A percentile compares a stretch with the other conserved stretches of the same genome.
Conservation (phyloP, 2,888 invertebrate species). For the Ochropacha duplaris region DNA sequence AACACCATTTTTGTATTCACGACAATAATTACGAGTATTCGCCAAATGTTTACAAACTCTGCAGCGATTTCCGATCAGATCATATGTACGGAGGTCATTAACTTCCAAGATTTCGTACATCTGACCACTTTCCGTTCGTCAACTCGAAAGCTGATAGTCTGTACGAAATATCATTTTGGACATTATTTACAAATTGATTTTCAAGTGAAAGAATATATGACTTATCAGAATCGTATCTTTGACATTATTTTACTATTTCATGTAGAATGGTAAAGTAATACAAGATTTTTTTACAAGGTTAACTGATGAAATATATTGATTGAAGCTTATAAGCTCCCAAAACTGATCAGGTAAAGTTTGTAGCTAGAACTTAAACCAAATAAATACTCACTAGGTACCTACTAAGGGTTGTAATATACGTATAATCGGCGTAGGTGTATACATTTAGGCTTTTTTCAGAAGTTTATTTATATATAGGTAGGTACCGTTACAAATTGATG, state of each 20-base stretch:
- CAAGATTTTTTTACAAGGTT: too few species aligned
- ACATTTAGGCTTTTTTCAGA: too few species aligned
- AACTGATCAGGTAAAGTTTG: too few species aligned
- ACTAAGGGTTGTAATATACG: too few species aligned
- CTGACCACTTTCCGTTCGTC: constrained; percentile 41
- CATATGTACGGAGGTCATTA: constrained; percentile 48
- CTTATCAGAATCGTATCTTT: neutral
- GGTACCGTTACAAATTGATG: neutral
- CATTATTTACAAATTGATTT: neutral
- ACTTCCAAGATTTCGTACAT: constrained; percentile 36
- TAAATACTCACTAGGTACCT: too few species aligned
- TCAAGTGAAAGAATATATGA: neutral
- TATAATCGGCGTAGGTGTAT: too few species aligned
- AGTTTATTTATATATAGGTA: too few species aligned
- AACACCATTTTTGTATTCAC: neutral
- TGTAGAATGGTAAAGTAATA: too few species aligned
- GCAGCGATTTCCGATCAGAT: constrained; percentile 43
- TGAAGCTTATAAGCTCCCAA: too few species aligned
- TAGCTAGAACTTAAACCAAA: too few species aligned
- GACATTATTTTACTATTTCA: neutral
- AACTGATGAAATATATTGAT: too few species aligned
- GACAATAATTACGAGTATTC: neutral
- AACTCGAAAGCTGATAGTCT: constrained; percentile 7
- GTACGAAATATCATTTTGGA: neutral
- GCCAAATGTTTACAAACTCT: constrained; percentile 10